These are phyloP conservation scores for Podarcis siculus DNA, from an alignment of 2,797 vertebrate species.

Conservation along the genomic window DNA sequence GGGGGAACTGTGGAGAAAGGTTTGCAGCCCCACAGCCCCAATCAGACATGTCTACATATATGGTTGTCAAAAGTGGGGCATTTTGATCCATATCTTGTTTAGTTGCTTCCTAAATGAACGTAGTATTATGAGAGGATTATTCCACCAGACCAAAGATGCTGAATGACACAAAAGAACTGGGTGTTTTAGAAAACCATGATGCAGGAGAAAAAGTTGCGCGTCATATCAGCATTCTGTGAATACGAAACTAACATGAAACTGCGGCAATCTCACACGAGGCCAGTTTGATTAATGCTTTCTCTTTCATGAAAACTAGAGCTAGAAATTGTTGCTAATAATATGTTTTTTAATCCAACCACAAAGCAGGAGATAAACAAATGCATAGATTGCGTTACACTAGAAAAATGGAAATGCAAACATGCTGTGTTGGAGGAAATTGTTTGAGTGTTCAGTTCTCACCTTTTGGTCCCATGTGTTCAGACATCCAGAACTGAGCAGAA, in stretches of 20 bases:
- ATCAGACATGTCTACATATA: not conserved
- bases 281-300: conserved; percentile 20
- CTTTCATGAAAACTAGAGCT: conserved; percentile 29
- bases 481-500: not conserved
- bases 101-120: rapidly evolving
- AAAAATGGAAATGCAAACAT: conserved; percentile 34
- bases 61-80: not conserved
- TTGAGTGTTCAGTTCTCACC: not conserved
- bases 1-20: too few species aligned
- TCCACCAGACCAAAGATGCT: not conserved
- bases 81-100: not conserved
- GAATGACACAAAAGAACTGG: not conserved
- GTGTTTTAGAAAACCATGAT: not conserved
- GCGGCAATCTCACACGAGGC: not conserved
- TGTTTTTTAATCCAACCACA: conserved; percentile 41
- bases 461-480: not conserved
- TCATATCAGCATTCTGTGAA: not conserved
- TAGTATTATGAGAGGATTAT: rapidly evolving
- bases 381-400: not conserved
- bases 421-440: not conserved
- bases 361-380: conserved; percentile 27
- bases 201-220: not conserved
- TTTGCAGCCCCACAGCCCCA: not conserved
- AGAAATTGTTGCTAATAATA: not conserved
- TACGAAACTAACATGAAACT: not conserved